Conservation (phyloP, 2,888 invertebrate genomes). For the Calameuta idolon region DNA sequence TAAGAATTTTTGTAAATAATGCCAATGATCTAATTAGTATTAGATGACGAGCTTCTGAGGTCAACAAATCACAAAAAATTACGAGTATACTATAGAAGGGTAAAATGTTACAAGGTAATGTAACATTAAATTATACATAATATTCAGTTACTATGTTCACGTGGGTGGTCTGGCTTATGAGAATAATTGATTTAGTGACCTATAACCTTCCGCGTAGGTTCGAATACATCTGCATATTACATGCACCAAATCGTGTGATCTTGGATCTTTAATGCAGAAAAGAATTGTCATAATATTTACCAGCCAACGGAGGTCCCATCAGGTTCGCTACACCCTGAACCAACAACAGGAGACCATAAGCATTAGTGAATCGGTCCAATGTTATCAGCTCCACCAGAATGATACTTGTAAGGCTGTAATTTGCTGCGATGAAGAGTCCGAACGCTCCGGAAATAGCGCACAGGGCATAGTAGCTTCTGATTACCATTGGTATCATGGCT, state of each 20-base stretch:
- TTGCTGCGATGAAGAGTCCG: slow-evolving; percentile 91
- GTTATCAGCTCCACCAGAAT: slow-evolving; percentile 91
- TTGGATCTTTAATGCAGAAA: not conserved
- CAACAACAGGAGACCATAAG: slow-evolving; percentile 87
- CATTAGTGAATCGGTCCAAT: slow-evolving; percentile 90
- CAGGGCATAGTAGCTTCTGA: slow-evolving; percentile 71
- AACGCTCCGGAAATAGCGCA: slow-evolving; percentile 81
- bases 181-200: not conserved
- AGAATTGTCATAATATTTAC: slow-evolving; percentile 67
- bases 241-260: not conserved
- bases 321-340: slow-evolving; percentile 93
- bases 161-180: not conserved
- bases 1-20: not conserved
- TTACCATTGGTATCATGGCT: slow-evolving; percentile 75
- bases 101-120: not conserved
- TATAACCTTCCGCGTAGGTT: not conserved
- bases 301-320: slow-evolving; percentile 90
- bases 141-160: not conserved
- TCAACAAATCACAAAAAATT: not conserved
- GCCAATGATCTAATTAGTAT: not conserved
- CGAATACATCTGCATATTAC: not conserved
- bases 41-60: not conserved
- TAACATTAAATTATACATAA: not conserved
- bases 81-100: not conserved
- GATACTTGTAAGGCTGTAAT: slow-evolving; percentile 91